Conservation (phyloP, 2,113 vertebrate genomes). For the Cathartes aura region DNA sequence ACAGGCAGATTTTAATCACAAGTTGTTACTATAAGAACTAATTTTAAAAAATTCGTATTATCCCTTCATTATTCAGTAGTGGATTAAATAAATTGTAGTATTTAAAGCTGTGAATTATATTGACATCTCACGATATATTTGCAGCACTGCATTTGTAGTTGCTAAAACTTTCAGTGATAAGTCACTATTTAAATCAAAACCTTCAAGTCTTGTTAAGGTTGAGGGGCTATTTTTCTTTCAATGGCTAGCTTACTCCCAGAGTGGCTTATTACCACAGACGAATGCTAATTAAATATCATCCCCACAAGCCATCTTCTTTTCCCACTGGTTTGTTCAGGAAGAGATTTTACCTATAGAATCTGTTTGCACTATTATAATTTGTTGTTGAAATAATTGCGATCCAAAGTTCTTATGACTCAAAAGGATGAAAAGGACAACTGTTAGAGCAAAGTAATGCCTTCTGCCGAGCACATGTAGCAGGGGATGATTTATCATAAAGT, state of each 20-base stretch:
- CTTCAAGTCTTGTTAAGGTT: neutral
- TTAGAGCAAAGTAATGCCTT: neutral
- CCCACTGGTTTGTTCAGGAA: neutral
- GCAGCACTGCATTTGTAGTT: neutral
- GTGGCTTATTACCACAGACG: neutral
- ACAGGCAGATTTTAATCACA: neutral
- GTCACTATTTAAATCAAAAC: neutral
- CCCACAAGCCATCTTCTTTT: neutral
- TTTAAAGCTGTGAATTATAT: neutral
- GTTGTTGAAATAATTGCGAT: neutral
- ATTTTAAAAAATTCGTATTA: neutral
- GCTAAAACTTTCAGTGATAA: neutral
- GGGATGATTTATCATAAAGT: neutral
- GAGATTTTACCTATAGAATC: neutral
- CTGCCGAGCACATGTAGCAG: neutral
- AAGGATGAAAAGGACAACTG: neutral
- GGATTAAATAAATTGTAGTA: neutral
- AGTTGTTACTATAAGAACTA: neutral
- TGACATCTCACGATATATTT: neutral
- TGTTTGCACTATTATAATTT: neutral
- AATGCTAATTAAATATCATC: slow-evolving; percentile 1
- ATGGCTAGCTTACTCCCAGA: neutral
- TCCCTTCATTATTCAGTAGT: neutral
- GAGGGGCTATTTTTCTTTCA: neutral
- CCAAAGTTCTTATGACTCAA: neutral